Evolutionary conservation across 2,113 vertebrate genomes (phyloP).

Genomic region (Narcine bancroftii): DNA sequence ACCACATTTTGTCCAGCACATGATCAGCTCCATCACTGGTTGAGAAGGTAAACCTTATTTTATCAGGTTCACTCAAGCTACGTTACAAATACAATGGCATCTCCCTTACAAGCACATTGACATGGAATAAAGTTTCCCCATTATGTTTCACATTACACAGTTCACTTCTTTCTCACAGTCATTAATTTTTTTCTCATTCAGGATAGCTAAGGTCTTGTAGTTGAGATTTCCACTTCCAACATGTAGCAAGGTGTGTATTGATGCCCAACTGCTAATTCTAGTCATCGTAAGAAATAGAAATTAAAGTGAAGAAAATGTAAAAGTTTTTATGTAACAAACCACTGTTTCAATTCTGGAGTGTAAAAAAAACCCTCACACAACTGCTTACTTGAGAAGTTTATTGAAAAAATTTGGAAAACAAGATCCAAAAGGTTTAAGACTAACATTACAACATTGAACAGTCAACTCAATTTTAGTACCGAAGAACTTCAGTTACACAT

Average conservation of each 20-base stretch:
- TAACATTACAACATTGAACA: neutral
- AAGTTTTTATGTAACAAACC: neutral
- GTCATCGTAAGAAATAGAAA: neutral
- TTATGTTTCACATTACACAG: neutral
- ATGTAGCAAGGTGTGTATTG: neutral
- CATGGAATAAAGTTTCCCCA: neutral
- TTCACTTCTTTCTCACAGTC: neutral
- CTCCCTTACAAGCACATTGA: neutral
- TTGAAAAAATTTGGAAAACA: neutral
- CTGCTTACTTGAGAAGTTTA: neutral
- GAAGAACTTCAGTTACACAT: neutral
- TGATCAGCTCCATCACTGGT: neutral
- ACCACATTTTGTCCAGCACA: neutral
- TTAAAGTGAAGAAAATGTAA: neutral
- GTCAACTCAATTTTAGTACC: neutral
- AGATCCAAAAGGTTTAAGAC: neutral
- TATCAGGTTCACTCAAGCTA: neutral
- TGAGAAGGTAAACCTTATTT: neutral
- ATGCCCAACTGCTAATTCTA: neutral
- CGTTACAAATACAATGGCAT: neutral
- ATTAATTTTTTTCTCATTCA: neutral
- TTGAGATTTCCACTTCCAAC: neutral
- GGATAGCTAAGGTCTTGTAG: neutral
- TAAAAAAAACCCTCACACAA: neutral
- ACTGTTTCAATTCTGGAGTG: no score